Conservation (phyloP, 2,888 invertebrate species). For the Agrilus cyanescens region DNA sequence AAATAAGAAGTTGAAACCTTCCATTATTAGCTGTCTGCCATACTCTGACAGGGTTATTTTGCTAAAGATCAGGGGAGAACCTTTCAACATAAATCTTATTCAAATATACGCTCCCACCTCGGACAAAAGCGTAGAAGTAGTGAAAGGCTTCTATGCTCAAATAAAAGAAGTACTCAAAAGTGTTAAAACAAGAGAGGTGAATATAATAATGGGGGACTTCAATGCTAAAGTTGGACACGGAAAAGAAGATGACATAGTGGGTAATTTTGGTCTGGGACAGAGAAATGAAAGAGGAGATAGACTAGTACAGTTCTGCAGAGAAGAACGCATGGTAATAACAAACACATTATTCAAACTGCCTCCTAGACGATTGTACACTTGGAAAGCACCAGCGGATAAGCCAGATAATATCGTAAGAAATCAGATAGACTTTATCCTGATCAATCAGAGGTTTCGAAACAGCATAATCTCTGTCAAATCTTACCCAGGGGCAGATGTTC, state of each 20-base stretch:
- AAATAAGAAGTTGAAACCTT: no score
- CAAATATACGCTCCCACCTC: constrained; percentile 1
- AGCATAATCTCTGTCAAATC: no score
- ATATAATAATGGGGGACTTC: no score
- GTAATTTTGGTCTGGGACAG: no score
- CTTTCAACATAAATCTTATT: constrained; percentile 1
- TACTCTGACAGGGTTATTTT: constrained; percentile 1
- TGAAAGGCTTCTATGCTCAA: constrained; percentile 1
- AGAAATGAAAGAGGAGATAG: constrained; percentile 1
- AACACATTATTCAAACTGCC: no score
- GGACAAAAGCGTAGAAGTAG: background rate
- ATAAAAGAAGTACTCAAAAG: no score
- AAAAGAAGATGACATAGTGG: no score
- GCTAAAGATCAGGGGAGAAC: background rate
- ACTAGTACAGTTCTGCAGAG: background rate
- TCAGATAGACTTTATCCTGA: constrained; percentile 1
- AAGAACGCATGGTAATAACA: no score
- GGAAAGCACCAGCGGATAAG: background rate
- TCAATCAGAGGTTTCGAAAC: background rate
- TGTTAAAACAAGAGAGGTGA: no score
- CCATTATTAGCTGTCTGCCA: no score
- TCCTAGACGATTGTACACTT: no score
- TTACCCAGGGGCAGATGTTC: constrained; percentile 1
- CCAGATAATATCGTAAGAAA: background rate
- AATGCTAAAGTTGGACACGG: no score